Percentiles rank a stretch among this genome's conserved stretches.
Conservation (phyloP, 2,888 invertebrate genomes). For the Eupithecia pulchellata region DNA sequence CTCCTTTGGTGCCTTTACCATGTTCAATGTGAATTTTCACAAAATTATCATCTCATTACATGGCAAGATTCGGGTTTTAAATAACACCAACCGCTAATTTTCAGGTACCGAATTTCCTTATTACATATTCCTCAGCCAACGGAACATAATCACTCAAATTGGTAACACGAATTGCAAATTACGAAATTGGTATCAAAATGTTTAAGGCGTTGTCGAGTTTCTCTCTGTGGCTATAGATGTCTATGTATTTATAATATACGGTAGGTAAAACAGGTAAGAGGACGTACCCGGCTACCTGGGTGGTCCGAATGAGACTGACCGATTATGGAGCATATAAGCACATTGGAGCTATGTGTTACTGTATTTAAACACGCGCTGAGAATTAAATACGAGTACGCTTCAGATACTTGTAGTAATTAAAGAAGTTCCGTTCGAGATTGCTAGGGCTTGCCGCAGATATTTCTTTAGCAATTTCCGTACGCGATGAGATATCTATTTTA, state of each 20-base stretch:
- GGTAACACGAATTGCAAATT: slow-evolving; percentile 78
- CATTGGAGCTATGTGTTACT: slow-evolving; percentile 51
- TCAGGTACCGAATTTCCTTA: slow-evolving; percentile 64
- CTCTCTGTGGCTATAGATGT: slow-evolving; percentile 38
- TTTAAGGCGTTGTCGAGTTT: slow-evolving; percentile 54
- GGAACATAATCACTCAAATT: slow-evolving; percentile 76
- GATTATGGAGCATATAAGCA: slow-evolving; percentile 71
- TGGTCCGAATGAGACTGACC: slow-evolving; percentile 78
- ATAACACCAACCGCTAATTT: slow-evolving; percentile 62
- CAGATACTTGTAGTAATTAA: slow-evolving; percentile 70
- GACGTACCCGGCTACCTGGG: slow-evolving; percentile 72
- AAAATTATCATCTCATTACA: slow-evolving; percentile 75
- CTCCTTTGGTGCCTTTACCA: slow-evolving; percentile 37
- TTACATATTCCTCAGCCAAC: slow-evolving; percentile 66
- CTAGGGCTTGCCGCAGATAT: slow-evolving; percentile 3
- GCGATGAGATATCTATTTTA: slow-evolving; percentile 1
- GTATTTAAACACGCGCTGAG: slow-evolving; percentile 72
- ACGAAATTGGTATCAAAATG: slow-evolving; percentile 72
- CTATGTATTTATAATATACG: slow-evolving; percentile 38
- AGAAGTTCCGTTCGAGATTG: slow-evolving; percentile 42
- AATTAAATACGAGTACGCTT: slow-evolving; percentile 69
- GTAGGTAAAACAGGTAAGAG: slow-evolving; percentile 57
- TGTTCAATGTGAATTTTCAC: slow-evolving; percentile 53
- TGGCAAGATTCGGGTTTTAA: slow-evolving; percentile 59
- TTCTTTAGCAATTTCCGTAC: slow-evolving; percentile 2